Evolutionary conservation across 53 echinoderm and acorn worm species (phyloP), one percentile per base, ranked within the genome.

Genomic region (Actinopyga echinites): DNA sequence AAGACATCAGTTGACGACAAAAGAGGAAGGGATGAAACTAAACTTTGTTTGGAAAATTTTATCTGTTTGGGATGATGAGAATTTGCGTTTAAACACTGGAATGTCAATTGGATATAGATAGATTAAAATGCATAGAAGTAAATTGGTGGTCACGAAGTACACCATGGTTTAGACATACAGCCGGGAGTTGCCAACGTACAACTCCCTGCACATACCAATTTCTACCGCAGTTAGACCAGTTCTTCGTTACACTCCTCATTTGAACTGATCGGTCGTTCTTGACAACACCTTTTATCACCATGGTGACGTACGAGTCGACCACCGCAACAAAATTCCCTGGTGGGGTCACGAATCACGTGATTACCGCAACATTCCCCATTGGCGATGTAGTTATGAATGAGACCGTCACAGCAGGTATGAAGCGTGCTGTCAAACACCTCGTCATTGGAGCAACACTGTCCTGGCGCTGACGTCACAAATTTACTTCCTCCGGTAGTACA

Each of bases 391-490:
- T 54, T 67, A 58, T 85, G 85, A 22, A 89, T 52, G 1, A 89
- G 68, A 19, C 89, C 89, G 40, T 81, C 75, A 63, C 85, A 85
- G 37, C 89, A 89, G 0, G 89, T 89, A 37, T 89, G 79, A 17
- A 20, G 56, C 7, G 60, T 65, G 25, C 69, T 36, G 31, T 89
- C 85, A 35, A 58, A 79, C 33, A 21, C 32, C 1, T 71, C 56
- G 5, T 73, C 85, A 24, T 69, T 61, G 20, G 30, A 37, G 65
- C 78, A 84, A 19, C 78, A 40, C 15, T 29, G 64, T 30, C 23
- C 79, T 7, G 30, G 65, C 20, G 38, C 15, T 13, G 23, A 31
- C 69, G 85, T 84, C 24, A 89, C 71, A 53, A 69, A 89, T 3
- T 22, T 25, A 19, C 69, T 22, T 29, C 73, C 89, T 28, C 71